Evolutionary conservation across 92 coral and sea anemone genomes (phyloP).

Genomic region (Isaurus tuberculatus): DNA sequence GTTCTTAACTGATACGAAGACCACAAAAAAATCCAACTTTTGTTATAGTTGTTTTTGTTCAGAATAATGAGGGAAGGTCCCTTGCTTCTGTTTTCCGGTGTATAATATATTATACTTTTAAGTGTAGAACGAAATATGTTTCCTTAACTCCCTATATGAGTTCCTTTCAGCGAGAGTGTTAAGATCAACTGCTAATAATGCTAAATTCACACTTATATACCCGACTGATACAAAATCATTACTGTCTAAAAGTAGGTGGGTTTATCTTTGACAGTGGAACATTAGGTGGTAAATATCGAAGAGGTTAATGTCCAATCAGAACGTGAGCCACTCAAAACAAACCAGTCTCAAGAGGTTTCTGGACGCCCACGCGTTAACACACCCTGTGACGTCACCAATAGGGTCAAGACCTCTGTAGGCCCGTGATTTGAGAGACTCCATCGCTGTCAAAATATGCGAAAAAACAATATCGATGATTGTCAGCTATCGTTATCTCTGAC

Average conservation of each 20-base stretch:
- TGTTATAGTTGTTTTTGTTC: neutral
- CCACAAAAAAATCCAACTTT: slow-evolving; percentile 21
- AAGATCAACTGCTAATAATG: slow-evolving; percentile 48
- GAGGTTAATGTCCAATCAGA: slow-evolving; percentile 79
- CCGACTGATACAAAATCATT: slow-evolving; percentile 61
- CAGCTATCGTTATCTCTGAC: slow-evolving; percentile 61
- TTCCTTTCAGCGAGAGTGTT: slow-evolving; percentile 33
- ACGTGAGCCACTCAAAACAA: slow-evolving; percentile 69
- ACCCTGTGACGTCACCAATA: slow-evolving; percentile 94
- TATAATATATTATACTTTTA: slow-evolving; percentile 22
- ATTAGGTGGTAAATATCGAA: slow-evolving; percentile 89
- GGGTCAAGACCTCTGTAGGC: slow-evolving; percentile 74
- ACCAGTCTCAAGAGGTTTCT: slow-evolving; percentile 87
- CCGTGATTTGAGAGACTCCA: slow-evolving; percentile 62
- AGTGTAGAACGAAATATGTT: slow-evolving; percentile 17
- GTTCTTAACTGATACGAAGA: slow-evolving; percentile 6
- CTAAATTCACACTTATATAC: slow-evolving; percentile 43
- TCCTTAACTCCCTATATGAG: slow-evolving; percentile 21
- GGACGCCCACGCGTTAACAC: slow-evolving; percentile 97
- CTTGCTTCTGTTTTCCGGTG: slow-evolving; percentile 46
- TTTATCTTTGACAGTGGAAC: slow-evolving; percentile 84
- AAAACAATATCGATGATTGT: slow-evolving; percentile 75
- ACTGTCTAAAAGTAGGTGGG: slow-evolving; percentile 86
- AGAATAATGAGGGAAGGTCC: slow-evolving; percentile 15
- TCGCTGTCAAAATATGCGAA: slow-evolving; percentile 54